These are phyloP conservation scores for Felis chaus DNA, from an alignment of 2,113 vertebrate genomes.

Conservation along the genomic window DNA sequence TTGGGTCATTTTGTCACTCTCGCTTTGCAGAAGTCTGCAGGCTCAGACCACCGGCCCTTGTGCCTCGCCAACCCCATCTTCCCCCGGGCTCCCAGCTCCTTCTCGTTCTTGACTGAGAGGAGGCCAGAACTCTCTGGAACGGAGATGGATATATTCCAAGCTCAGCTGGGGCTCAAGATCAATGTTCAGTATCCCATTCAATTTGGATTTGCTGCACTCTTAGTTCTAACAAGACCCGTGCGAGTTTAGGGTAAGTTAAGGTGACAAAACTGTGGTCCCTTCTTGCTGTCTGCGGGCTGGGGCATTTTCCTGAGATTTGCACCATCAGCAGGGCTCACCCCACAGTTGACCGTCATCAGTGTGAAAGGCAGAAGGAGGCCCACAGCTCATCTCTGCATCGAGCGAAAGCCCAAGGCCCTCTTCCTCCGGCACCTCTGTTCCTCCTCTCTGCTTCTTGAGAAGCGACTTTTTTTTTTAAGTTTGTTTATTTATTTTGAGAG, in stretches of 20 bases:
- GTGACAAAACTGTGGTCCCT: not conserved
- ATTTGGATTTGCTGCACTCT: not conserved
- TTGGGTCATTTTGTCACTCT: not conserved
- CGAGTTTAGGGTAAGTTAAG: not conserved
- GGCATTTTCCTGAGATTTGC: not conserved
- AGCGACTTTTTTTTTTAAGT: not conserved
- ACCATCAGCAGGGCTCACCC: not conserved
- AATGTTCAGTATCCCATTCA: not conserved
- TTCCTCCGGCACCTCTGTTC: not conserved
- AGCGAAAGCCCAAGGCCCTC: not conserved
- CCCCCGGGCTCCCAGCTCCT: not conserved
- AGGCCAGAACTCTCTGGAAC: not conserved
- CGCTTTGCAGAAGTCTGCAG: not conserved
- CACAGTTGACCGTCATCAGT: rapidly evolving
- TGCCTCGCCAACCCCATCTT: not conserved
- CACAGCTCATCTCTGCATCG: rapidly evolving
- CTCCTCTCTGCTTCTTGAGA: not conserved
- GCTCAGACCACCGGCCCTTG: not conserved
- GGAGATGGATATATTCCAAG: not conserved
- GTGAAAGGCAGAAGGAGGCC: not conserved
- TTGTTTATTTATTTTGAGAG: no score
- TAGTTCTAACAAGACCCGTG: not conserved
- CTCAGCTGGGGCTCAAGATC: not conserved
- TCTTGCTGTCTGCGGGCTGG: not conserved
- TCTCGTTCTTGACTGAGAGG: not conserved